Conservation (phyloP, 35 echinoderm and acorn worm species). For the Amphiura filiformis region DNA sequence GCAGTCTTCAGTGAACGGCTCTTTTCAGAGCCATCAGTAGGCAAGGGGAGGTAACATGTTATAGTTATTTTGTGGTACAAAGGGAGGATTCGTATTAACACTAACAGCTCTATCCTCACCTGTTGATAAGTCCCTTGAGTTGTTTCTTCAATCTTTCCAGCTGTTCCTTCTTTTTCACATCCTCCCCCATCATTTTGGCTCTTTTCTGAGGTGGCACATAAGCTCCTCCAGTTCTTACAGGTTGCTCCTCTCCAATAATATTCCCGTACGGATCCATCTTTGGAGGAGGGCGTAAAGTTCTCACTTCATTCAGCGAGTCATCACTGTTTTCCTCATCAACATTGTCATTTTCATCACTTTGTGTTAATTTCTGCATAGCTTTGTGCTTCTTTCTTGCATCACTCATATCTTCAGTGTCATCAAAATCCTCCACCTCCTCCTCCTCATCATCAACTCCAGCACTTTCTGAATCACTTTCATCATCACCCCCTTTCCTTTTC, state of each 20-base stretch:
- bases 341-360: background rate
- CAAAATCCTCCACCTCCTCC: background rate
- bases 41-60: too few relatives aligned
- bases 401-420: background rate
- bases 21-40: too few relatives aligned
- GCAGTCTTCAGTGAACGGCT: too few relatives aligned
- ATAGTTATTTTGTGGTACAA: too few relatives aligned
- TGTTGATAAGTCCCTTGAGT: conserved; percentile 90
- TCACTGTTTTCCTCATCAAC: background rate
- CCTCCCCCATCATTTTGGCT: conserved; percentile 85
- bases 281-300: background rate
- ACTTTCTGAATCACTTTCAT: background rate
- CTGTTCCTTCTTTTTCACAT: conserved; percentile 54
- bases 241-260: conserved; percentile 26
- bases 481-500: background rate
- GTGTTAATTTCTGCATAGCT: background rate
- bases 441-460: conserved; percentile 36
- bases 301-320: background rate
- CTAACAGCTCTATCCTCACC: too few relatives aligned
- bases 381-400: background rate
- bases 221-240: background rate
- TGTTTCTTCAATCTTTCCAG: conserved; percentile 79
- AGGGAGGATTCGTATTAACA: too few relatives aligned
- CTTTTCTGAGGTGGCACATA: conserved; percentile 94
- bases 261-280: conserved; percentile 90